Evolutionary conservation across 2,888 invertebrate genomes (phyloP).

Genomic region (Autographa gamma): DNA sequence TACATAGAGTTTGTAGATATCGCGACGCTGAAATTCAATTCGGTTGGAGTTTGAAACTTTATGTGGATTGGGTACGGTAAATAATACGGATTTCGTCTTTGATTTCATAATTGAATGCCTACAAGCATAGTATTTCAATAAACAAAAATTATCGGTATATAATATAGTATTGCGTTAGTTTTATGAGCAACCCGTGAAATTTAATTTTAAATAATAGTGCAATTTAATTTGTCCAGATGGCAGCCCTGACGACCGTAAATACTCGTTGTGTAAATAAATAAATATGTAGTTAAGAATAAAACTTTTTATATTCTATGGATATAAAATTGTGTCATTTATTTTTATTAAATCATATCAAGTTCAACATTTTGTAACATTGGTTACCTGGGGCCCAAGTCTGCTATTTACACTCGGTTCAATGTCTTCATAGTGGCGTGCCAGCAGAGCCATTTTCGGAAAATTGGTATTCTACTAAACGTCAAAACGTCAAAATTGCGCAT

Average conservation of each 20-base stretch:
- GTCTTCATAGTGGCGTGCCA: no score
- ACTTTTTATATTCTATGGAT: neutral
- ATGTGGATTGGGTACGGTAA: neutral
- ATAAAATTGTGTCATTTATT: neutral
- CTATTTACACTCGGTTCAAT: no score
- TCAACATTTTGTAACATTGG: slow-evolving; percentile 25
- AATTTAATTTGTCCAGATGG: neutral
- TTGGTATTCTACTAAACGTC: no score
- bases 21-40: slow-evolving; percentile 12
- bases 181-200: slow-evolving; percentile 3
- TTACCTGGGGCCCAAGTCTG: no score
- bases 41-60: neutral
- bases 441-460: no score
- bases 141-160: neutral
- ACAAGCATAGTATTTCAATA: no score
- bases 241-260: slow-evolving; percentile 45
- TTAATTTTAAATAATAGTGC: neutral
- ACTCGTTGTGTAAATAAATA: slow-evolving; percentile 34
- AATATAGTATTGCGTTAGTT: neutral
- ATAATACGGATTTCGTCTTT: neutral
- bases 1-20: slow-evolving; percentile 20
- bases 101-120: neutral
- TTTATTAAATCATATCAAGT: no score
- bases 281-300: slow-evolving; percentile 27
- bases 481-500: no score